phyloP scores from a whole-genome alignment of 2,113 vertebrate species.

The Mesoclemmys tuberculata region DNA sequence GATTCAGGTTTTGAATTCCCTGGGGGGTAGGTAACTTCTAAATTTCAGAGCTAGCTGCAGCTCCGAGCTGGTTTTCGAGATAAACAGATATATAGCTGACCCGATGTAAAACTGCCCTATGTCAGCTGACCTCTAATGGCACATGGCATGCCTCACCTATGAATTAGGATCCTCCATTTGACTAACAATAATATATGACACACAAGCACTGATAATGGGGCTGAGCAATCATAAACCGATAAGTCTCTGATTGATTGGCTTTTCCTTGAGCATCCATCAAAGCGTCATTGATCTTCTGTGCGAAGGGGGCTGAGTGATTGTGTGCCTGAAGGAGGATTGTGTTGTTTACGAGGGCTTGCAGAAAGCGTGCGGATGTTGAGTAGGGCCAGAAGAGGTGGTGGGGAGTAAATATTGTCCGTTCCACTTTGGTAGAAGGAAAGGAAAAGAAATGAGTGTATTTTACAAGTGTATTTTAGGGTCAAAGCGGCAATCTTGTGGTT shows the following conservation, averaged over 20 bases:
- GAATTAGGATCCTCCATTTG: constrained; percentile 63
- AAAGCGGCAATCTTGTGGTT: not conserved
- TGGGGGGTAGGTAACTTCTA: not conserved
- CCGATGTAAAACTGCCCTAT: constrained; percentile 6
- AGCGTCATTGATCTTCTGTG: constrained; percentile 74
- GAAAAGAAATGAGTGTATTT: not conserved
- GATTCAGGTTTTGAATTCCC: not conserved
- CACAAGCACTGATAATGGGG: constrained; percentile 73
- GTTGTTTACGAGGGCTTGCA: constrained; percentile 52
- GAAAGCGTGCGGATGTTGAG: not conserved
- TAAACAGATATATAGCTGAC: constrained; percentile 41
- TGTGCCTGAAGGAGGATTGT: constrained; percentile 29
- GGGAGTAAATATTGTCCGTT: not conserved
- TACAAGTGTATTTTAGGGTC: not conserved
- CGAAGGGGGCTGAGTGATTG: constrained; percentile 64
- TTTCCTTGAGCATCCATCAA: constrained; percentile 75
- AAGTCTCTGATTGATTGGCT: constrained; percentile 76
- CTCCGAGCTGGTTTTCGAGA: not conserved
- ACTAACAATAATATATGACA: constrained; percentile 69
- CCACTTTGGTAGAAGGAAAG: not conserved
- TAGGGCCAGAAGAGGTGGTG: not conserved
- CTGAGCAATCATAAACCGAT: constrained; percentile 80
- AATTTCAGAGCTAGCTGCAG: not conserved
- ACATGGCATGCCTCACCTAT: constrained; percentile 21
- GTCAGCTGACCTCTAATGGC: constrained; percentile 17